Evolutionary conservation across 2,797 vertebrate species (phyloP), one percentile per base, ranked within the genome.

Genomic region (Parotocinclus haroldoi): DNA sequence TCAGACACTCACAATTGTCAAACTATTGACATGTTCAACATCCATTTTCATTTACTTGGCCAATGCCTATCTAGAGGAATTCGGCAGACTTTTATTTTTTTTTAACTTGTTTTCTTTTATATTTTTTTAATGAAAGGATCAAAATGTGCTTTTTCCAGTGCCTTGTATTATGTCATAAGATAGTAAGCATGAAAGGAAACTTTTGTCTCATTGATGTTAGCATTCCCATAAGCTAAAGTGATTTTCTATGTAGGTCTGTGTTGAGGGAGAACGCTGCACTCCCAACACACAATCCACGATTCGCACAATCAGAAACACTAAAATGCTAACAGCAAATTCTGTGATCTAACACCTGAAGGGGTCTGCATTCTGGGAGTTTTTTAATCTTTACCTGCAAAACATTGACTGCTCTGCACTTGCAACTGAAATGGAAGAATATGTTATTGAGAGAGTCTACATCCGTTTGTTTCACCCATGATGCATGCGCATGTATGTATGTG

Each of bases 181-280:
- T 81, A 82, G 76, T 76, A 57, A 13, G 84, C 84, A 88, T 86
- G 80, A 87, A 88, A 88, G 83, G 72, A 68, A 3, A 61, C 78
- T 74, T 10, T 77, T 76, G 76, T 78, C 56, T 81, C 74, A 79
- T 84, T 73, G 80, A 83, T 77, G 83, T 85, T 36, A 17, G 56
- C 39, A 9, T 51, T 58, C 54, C 65, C 56, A 52, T 67, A 27
- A 59, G 56, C 45, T 12, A 49, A 1, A 0, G 27, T 2, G 19
- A 44, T 10, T 12, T 50, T 2, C 12, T 48, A 11, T 48, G 44
- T 37, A 37, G 13, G 44, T 60, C 58, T 60, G 9, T 49, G n/a
- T 38, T 50, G 45, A 19, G 37, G 13, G 10, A 61, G n/a, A 37
- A 4, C 7, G 1, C 5, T 36, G 12, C 38, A 49, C 40, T 50